Evolutionary conservation across 2,113 vertebrate species (phyloP).

Genomic region (Poicephalus gulielmi): DNA sequence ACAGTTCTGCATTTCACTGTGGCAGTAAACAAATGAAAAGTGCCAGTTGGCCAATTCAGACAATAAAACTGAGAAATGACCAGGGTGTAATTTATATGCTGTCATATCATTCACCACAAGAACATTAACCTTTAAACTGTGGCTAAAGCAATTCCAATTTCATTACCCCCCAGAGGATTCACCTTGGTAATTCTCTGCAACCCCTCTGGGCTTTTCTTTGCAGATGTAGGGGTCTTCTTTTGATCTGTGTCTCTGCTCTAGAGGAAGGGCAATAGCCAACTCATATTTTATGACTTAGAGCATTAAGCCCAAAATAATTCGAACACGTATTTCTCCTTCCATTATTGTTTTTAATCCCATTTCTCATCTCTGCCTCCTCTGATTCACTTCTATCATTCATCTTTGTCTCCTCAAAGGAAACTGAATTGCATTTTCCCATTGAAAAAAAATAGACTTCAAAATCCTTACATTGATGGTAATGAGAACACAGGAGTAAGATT

Average conservation of each 20-base stretch:
- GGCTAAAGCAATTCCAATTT: constrained; percentile 36
- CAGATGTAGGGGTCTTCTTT: not conserved
- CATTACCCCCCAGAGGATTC: constrained; percentile 18
- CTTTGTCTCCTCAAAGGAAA: not conserved
- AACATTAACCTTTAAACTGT: constrained; percentile 39
- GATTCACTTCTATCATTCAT: not conserved
- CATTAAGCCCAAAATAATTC: not conserved
- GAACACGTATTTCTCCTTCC: not conserved
- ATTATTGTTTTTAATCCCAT: not conserved
- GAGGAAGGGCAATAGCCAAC: not conserved
- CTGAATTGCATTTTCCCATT: not conserved
- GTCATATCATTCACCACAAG: constrained; percentile 5
- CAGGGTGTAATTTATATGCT: not conserved
- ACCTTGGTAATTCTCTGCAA: not conserved
- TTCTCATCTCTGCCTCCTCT: not conserved
- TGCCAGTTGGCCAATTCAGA: not conserved
- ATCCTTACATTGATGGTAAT: not conserved
- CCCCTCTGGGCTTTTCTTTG: not conserved
- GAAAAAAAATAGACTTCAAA: not conserved
- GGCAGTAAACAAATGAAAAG: not conserved
- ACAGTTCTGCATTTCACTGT: not conserved
- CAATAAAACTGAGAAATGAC: not conserved
- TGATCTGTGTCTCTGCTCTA: constrained; percentile 14
- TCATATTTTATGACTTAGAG: not conserved
- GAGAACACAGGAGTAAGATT: not conserved